Evolutionary conservation across 1,140 invertebrate genomes (phyloP).

Genomic region (Neodiprion lecontei): DNA sequence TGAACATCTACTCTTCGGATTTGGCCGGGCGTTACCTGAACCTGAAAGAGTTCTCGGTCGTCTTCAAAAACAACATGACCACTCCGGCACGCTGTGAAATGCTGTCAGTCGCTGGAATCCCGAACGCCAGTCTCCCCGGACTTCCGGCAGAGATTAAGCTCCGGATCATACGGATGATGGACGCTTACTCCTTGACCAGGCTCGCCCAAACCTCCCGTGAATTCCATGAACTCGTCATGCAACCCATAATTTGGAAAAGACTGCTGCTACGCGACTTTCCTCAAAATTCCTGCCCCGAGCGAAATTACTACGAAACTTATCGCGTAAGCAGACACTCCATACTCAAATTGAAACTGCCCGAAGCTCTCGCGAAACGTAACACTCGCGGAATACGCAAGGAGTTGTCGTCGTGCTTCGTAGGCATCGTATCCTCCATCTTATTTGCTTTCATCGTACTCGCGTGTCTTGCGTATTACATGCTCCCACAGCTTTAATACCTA

Average conservation of each 20-base stretch:
- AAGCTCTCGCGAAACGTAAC: no score
- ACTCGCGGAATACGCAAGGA: no score
- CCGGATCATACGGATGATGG: conserved; percentile 32
- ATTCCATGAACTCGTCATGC: conserved; percentile 21
- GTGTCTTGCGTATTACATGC: no score
- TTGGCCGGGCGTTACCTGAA: conserved; percentile 38
- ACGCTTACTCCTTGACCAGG: background rate
- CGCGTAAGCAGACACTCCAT: no score
- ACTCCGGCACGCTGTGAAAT: conserved; percentile 40
- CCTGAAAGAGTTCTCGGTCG: conserved; percentile 42
- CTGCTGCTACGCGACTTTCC: no score
- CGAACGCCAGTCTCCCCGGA: conserved; percentile 38
- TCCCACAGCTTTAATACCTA: no score
- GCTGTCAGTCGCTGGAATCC: conserved; percentile 32
- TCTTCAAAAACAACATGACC: conserved; percentile 43
- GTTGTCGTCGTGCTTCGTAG: no score
- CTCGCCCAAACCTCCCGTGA: conserved; percentile 20
- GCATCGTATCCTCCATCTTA: no score
- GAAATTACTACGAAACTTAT: no score
- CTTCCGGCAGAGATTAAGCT: conserved; percentile 41
- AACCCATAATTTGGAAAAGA: background rate
- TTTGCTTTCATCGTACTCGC: no score
- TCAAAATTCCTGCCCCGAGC: no score
- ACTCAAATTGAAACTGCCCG: no score
- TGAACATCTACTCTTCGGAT: conserved; percentile 41